phyloP scores from a whole-genome alignment of 2,113 vertebrate species.

The Myiopsitta monachus region DNA sequence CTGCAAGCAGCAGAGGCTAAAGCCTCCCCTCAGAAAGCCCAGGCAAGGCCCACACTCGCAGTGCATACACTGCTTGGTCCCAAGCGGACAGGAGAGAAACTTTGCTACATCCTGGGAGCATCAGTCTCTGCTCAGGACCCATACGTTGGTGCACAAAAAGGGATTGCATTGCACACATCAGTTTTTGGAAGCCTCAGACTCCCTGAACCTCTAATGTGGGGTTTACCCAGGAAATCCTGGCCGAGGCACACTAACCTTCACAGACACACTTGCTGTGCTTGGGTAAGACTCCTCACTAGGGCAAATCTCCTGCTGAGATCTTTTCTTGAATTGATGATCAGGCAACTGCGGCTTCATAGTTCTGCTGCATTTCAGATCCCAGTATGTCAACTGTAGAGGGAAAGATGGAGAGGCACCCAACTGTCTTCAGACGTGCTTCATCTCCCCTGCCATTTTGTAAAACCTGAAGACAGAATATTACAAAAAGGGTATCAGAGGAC shows the following conservation, averaged over 20 bases:
- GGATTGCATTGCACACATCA: neutral
- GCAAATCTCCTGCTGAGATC: neutral
- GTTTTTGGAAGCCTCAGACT: neutral
- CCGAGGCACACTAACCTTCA: fast-evolving
- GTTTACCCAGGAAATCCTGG: neutral
- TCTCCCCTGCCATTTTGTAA: neutral
- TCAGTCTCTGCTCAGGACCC: fast-evolving
- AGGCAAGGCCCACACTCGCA: fast-evolving
- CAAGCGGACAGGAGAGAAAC: neutral
- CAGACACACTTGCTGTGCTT: neutral
- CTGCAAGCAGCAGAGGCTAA: neutral
- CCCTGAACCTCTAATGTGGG: fast-evolving
- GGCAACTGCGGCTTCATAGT: fast-evolving
- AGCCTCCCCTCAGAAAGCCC: neutral
- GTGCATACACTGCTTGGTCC: fast-evolving
- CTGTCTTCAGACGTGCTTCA: neutral
- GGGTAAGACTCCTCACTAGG: neutral
- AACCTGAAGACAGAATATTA: neutral
- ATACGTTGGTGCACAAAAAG: fast-evolving
- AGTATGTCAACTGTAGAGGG: neutral
- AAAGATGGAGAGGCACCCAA: neutral
- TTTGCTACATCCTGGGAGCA: neutral
- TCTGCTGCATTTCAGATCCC: neutral
- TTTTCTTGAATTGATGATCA: neutral
- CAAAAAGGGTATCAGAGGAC: neutral